phyloP scores from a whole-genome alignment of 2,888 invertebrate genomes.

The Synanthedon formicaeformis region DNA sequence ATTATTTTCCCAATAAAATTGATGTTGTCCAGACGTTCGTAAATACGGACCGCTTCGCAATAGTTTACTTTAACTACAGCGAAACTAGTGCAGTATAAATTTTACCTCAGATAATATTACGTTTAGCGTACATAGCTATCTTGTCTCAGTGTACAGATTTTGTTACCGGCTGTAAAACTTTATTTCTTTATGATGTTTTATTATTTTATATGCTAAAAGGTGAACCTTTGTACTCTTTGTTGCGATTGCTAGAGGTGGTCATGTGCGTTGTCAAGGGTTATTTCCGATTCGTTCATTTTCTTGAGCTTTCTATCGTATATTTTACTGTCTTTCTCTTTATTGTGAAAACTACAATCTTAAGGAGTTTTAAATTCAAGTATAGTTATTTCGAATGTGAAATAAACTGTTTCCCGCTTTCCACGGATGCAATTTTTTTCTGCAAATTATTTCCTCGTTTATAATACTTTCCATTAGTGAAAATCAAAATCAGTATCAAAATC shows the following conservation, averaged over 20 bases:
- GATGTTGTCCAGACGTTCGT: constrained; percentile 3
- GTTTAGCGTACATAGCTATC: constrained; percentile 15
- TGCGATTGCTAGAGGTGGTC: constrained; percentile 25
- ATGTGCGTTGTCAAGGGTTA: background rate
- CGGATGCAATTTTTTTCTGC: too few species aligned
- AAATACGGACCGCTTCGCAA: constrained; percentile 1
- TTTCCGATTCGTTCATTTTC: background rate
- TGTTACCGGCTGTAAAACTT: constrained; percentile 48
- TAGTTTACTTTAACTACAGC: constrained; percentile 6
- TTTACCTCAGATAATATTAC: constrained; percentile 23
- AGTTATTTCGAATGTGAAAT: too few species aligned
- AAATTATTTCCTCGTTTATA: too few species aligned
- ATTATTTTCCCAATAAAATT: constrained; percentile 1
- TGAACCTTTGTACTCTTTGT: constrained; percentile 36
- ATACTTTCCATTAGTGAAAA: too few species aligned
- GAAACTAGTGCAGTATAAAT: constrained; percentile 20
- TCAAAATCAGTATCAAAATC: too few species aligned
- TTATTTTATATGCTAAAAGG: constrained; percentile 34
- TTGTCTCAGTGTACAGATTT: constrained; percentile 19
- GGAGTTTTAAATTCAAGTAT: too few species aligned
- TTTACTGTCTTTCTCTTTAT: too few species aligned
- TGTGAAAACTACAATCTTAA: too few species aligned
- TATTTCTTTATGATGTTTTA: constrained; percentile 48
- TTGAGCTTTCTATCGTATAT: too few species aligned
- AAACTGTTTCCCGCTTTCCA: too few species aligned